Evolutionary conservation across 2,113 vertebrate genomes (phyloP).

Genomic region (Thunnus thynnus): DNA sequence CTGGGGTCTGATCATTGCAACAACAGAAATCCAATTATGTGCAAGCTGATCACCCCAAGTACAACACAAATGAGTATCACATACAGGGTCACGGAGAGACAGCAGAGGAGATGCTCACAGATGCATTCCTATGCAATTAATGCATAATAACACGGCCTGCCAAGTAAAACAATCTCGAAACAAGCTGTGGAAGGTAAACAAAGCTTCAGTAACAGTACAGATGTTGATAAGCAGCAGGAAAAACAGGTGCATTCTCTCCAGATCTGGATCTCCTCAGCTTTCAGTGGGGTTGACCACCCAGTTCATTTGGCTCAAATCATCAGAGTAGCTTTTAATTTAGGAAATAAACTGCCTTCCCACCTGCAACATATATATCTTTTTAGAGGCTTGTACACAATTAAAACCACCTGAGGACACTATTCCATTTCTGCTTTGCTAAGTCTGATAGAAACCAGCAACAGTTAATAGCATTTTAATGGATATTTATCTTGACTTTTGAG

Average conservation of each 20-base stretch:
- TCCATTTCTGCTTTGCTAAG: not conserved
- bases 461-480: not conserved
- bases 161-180: constrained; percentile 53
- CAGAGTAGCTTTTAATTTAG: not conserved
- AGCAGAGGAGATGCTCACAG: constrained; percentile 31
- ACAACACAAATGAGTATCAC: constrained; percentile 12
- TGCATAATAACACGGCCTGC: constrained; percentile 6
- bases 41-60: constrained; percentile 13
- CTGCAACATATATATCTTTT: constrained; percentile 35
- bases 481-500: not conserved
- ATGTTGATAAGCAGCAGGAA: constrained; percentile 57
- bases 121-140: constrained; percentile 57
- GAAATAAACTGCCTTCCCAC: constrained; percentile 42
- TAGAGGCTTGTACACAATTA: constrained; percentile 9
- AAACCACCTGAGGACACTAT: constrained; percentile 41
- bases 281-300: constrained; percentile 25
- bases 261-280: not conserved
- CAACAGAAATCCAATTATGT: constrained; percentile 63
- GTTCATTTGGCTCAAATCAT: constrained; percentile 42
- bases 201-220: constrained; percentile 40
- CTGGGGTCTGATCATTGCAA: constrained; percentile 5
- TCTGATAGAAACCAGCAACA: not conserved
- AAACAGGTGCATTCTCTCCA: constrained; percentile 73
- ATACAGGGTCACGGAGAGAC: constrained; percentile 19
- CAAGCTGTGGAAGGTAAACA: constrained; percentile 63